A percentile compares a stretch with the other conserved stretches of the same genome.
These are phyloP conservation scores for Callinectes sapidus DNA, from an alignment of 2,888 invertebrate species.

Conservation along the genomic window DNA sequence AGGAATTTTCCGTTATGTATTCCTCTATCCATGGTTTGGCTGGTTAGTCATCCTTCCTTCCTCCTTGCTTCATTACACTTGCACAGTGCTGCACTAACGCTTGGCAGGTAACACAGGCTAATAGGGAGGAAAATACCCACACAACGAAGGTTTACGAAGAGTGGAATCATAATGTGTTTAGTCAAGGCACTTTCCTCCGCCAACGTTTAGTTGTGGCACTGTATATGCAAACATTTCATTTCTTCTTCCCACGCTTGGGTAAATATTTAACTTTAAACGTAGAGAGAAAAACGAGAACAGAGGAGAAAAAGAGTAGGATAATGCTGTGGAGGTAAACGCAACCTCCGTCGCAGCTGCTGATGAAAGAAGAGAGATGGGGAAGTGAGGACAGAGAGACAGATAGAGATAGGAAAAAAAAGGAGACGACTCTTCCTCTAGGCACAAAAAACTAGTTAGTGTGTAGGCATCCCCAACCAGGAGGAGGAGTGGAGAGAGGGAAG, in stretches of 20 bases:
- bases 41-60: background rate
- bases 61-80: background rate
- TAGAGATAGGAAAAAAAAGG: slow-evolving; percentile 1
- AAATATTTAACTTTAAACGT: background rate
- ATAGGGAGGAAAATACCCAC: background rate
- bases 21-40: background rate
- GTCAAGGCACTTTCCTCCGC: background rate
- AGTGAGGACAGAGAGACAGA: background rate
- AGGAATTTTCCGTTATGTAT: background rate
- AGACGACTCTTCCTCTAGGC: background rate
- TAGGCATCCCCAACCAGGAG: background rate
- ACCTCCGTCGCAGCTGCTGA: background rate
- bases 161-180: slow-evolving; percentile 4
- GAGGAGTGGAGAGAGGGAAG: background rate
- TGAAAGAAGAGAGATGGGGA: slow-evolving; percentile 23
- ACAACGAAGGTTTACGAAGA: background rate
- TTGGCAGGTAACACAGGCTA: background rate
- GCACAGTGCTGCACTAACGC: background rate
- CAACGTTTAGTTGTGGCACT: background rate
- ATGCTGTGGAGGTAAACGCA: background rate
- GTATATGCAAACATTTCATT: background rate
- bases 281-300: background rate
- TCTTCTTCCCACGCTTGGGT: background rate
- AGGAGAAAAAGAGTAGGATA: slow-evolving; percentile 20
- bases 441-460: slow-evolving; percentile 26